Base-by-base conservation (phyloP, 2,888 invertebrate species). In the Mayetiola destructor region DNA sequence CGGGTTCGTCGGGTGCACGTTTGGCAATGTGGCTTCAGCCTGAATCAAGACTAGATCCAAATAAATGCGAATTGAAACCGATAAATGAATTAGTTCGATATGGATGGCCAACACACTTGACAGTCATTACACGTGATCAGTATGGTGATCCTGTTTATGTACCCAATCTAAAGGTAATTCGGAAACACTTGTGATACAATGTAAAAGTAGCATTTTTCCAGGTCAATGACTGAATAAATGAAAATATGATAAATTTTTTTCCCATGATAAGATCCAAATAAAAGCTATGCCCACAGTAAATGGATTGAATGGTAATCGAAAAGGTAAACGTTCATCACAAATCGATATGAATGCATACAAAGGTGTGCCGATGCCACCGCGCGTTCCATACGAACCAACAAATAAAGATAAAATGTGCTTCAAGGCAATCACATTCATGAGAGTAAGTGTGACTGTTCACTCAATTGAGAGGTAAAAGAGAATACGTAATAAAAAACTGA, bases 11-110 rank as follows among this genome's bases (percentile, higher is more conserved):
- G 1, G 96, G 97, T 1, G 95, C 93, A 4, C 79, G 95, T 57
- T 75, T 97, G 62, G 94, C 95, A 0, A 83, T 89, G 67, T 97
- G 96, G 95, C 74, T 97, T 58, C 91, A 94, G 67, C 93, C 94
- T 1, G 90, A 91, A 65, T 84, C 94, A 27, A 85, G 88, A 62
- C 85, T 95, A 54, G 95, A 95, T 72, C 90, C 94, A 0, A 67
- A 73, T 59, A 71, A 86, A 67, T 93, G 92, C 70, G 89, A 92
- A 71, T 80, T 94, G 57, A 76, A 85, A 60, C 84, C 85, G 64
- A 83, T 85, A 32, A 74, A 80, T 57, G 82, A 82, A 63, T 79
- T 82, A 58, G 70, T 82, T 62, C 79, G 85, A 56, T 88, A 86
- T 66, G 88, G 89, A 55, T 88, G 87, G 84, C 88, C 88, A 14